Base-by-base conservation (phyloP, 2,888 invertebrate genomes). In the Andrena bicolor region DNA sequence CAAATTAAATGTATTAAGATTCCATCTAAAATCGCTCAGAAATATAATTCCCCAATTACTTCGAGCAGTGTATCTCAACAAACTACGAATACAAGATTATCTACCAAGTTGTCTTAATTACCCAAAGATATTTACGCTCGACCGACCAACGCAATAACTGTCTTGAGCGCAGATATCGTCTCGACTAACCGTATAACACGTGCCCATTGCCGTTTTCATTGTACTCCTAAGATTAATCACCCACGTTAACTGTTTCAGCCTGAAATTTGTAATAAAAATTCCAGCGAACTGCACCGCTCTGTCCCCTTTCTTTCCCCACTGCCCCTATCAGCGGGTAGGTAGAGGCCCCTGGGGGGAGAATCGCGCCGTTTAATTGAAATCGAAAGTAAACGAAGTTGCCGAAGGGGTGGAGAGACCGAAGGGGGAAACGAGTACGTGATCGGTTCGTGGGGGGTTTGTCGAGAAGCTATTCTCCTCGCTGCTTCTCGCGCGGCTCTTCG, bases 211-310 rank as follows among this genome's bases (percentile, higher is more conserved):
- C 69, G 74, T 87, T 86, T 76, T 80, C 79, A 84, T 63, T 74
- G 73, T 88, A 81, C 23, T 73, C 56, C 69, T 82, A 83, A 74
- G 56, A 81, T 65, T 72, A 82, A 86, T 84, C 84, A 84, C 78
- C 60, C 72, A 61, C 60, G 80, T 85, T 86, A 78, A 41, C 61
- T 78, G 69, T 83, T 74, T 58, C 72, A 64, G 61, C 58, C 68
- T 75, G 70, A 56, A 65, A 70, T 87, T 87, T 87, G 61, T 85
- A 88, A 88, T 88, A 88, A 88, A 88, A 76, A 63, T 83, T 41
- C 72, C 41, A 76, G 75, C 48, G 56, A 61, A 73, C 41, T 51
- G 41, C 41, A 32, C 65, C 26, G 60, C 1, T 16, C 2, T 41
- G 26, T 23, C 7, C 30, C 2, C 10, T 30, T 51, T 63, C 26